A percentile compares a stretch with the other conserved stretches of the same genome.
phyloP scores from a whole-genome alignment of 2,888 invertebrate genomes.

The Heteromurus nitidus region DNA sequence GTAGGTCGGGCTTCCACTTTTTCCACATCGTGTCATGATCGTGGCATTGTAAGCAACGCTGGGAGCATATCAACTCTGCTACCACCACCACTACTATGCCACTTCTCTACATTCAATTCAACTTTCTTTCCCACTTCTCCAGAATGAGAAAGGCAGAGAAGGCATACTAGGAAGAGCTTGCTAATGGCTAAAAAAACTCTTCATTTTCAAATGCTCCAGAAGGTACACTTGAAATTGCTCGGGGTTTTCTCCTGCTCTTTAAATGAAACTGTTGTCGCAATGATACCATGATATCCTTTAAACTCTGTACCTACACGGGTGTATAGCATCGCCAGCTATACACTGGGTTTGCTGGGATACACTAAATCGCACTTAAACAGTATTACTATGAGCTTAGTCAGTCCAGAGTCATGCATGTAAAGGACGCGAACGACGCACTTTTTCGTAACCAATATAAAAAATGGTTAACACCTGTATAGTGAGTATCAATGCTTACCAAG shows the following conservation, averaged over 20 bases:
- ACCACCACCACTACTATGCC: constrained; percentile 4
- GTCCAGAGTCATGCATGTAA: too few species aligned
- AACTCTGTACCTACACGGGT: too few species aligned
- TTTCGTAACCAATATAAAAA: too few species aligned
- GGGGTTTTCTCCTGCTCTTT: constrained; percentile 4
- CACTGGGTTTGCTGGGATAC: too few species aligned
- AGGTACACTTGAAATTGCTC: constrained; percentile 23
- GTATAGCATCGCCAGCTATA: too few species aligned
- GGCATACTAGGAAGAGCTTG: not conserved
- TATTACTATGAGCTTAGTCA: too few species aligned
- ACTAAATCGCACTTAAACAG: too few species aligned
- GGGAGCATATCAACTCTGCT: constrained; percentile 2
- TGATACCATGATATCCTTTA: too few species aligned
- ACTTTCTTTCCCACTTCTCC: constrained; percentile 21
- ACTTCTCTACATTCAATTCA: constrained; percentile 2
- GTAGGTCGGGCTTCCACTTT: constrained; percentile 22
- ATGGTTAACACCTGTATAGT: too few species aligned
- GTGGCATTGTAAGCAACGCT: constrained; percentile 7
- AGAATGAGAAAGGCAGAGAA: not conserved
- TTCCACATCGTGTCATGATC: constrained; percentile 9
- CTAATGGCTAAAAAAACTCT: constrained; percentile 21
- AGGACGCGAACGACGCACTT: too few species aligned
- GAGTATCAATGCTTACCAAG: too few species aligned
- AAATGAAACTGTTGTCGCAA: too few species aligned
- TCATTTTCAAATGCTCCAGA: constrained; percentile 14